These are phyloP conservation scores for human (Homo sapiens) DNA, from an alignment of 2,113 vertebrate species.

Conservation along the genomic window DNA sequence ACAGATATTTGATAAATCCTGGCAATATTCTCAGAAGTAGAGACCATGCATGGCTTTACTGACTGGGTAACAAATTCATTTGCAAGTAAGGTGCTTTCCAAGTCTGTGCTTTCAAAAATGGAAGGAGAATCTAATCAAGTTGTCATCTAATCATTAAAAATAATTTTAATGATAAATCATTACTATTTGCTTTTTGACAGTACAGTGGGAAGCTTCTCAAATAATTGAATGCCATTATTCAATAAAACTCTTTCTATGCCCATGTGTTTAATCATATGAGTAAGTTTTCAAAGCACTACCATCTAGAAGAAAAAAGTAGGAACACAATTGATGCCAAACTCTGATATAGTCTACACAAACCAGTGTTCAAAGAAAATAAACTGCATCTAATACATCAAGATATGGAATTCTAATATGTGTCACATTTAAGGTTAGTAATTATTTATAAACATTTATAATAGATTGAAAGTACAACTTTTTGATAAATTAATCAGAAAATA, in stretches of 20 bases:
- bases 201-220: background rate
- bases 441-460: background rate
- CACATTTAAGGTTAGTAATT: background rate
- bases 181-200: background rate
- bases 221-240: background rate
- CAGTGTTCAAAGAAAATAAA: background rate
- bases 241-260: background rate
- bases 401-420: background rate
- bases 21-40: background rate
- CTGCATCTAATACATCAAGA: background rate
- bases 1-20: background rate
- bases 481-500: background rate
- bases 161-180: slow-evolving; percentile 13
- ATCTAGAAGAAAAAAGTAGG: background rate
- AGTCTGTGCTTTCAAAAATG: background rate
- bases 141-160: background rate
- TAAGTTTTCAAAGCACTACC: slow-evolving; percentile 5
- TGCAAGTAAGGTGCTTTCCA: background rate
- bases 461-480: background rate
- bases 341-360: background rate
- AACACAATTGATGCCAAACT: background rate
- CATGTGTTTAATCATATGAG: background rate
- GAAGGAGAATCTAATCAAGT: background rate
- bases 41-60: background rate
- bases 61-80: background rate